Evolutionary conservation across 2,113 vertebrate species (phyloP), one percentile per base, ranked within the genome.

Genomic region (Daphoenositta chrysoptera): DNA sequence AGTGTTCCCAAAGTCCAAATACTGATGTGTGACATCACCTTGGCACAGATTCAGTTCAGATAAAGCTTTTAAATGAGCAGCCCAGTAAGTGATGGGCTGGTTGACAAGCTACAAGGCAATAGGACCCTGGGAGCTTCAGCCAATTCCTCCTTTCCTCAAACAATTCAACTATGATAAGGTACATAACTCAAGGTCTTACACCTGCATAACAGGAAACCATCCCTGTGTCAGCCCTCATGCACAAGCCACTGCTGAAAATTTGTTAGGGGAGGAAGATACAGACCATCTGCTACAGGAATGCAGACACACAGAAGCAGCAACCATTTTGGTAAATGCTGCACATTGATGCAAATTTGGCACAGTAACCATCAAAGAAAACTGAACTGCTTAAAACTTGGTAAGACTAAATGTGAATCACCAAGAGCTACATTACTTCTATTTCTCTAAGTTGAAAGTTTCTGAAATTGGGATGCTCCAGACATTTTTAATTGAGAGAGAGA

Each of bases 221-320:
- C 31, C 26, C 48, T 1, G 0, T 9, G 4, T 40, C 3, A 4
- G 35, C 44, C 28, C 19, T 56, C 5, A 0, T 44, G n/a, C 57
- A 68, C 65, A 31, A 24, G 50, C 35, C 4, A 2, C 33, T 44
- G 42, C 18, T 81, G 47, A 28, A 66, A 44, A 72, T 63, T 15
- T 50, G 10, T 20, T 30, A 33, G 30, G 17, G 88, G 47, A 78
- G 47, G 48, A 84, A 51, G 33, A 73, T 7, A 8, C 3, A 33
- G 22, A 15, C 16, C 8, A 2, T 53, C 14, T 31, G 14, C 53
- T 53, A 3, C 17, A 72, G 53, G 63, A 90, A 83, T 37, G n/a
- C 23, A 27, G 39, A 30, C 15, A 37, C 16, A 82, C 6, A 63
- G 21, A 65, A 76, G 13, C 31, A 64, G 30, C 15, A 85, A 61